phyloP scores from a whole-genome alignment of 37 sponge, comb jelly and placozoan species.

The Ianthella basta region DNA sequence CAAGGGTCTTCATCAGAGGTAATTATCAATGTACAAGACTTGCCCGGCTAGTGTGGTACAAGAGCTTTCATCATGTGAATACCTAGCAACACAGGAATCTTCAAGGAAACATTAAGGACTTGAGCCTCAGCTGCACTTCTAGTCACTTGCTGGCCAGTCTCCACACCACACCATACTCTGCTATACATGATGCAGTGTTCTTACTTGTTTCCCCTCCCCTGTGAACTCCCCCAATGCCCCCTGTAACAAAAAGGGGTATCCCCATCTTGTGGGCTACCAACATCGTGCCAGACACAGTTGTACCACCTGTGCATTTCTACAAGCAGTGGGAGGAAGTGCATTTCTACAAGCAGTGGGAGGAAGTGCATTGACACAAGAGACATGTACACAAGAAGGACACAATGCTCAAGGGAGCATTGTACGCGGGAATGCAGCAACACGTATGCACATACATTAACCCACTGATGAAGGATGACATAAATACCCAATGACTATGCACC shows the following conservation, averaged over 20 bases:
- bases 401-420: constrained; percentile 45
- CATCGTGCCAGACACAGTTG: constrained; percentile 95
- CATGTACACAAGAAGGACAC: constrained; percentile 35
- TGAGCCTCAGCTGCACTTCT: too few relatives aligned
- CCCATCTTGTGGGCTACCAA: constrained; percentile 83
- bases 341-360: constrained; percentile 36
- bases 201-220: constrained; percentile 79
- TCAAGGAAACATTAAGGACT: too few relatives aligned
- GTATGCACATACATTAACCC: too few relatives aligned
- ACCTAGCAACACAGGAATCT: too few relatives aligned
- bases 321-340: constrained; percentile 23
- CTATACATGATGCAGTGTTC: neutral
- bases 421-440: neutral
- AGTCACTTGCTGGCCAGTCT: too few relatives aligned
- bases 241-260: constrained; percentile 93
- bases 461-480: too few relatives aligned
- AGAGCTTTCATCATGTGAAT: too few relatives aligned
- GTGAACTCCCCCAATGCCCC: constrained; percentile 97
- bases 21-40: too few relatives aligned
- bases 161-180: too few relatives aligned
- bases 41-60: too few relatives aligned
- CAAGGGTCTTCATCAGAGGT: too few relatives aligned
- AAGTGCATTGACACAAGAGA: constrained; percentile 42
- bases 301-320: constrained; percentile 82
- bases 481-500: too few relatives aligned